phyloP scores from a whole-genome alignment of 2,113 vertebrate genomes.

The Malurus cyaneus region DNA sequence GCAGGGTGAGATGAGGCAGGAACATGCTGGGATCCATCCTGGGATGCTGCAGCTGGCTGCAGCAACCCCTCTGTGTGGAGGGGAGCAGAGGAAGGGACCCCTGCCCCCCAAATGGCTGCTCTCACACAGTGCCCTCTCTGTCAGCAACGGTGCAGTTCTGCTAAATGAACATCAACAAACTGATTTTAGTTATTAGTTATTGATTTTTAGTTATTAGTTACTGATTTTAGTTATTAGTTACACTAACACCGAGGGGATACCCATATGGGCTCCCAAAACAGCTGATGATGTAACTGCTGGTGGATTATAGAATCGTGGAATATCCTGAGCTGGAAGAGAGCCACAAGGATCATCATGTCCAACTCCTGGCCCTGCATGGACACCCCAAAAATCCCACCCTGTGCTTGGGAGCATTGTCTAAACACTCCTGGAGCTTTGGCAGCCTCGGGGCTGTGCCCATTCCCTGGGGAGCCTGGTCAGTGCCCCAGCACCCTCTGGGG shows the following conservation, averaged over 20 bases:
- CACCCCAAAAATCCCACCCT: background rate
- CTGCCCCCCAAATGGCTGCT: background rate
- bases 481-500: fast-evolving
- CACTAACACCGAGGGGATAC: background rate
- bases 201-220: background rate
- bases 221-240: background rate
- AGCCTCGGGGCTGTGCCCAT: background rate
- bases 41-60: background rate
- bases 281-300: background rate
- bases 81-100: background rate
- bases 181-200: background rate
- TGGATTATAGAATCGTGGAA: background rate
- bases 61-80: background rate
- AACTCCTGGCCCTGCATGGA: background rate
- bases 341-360: background rate
- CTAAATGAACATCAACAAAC: background rate
- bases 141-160: background rate
- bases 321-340: background rate
- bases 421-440: background rate
- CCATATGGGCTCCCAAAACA: background rate
- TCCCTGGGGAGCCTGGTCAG: background rate
- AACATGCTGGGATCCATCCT: background rate
- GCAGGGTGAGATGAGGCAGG: fast-evolving
- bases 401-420: fast-evolving
- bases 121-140: background rate